These are phyloP conservation scores for Cichladusa arquata DNA, from an alignment of 2,113 vertebrate genomes.

Conservation along the genomic window DNA sequence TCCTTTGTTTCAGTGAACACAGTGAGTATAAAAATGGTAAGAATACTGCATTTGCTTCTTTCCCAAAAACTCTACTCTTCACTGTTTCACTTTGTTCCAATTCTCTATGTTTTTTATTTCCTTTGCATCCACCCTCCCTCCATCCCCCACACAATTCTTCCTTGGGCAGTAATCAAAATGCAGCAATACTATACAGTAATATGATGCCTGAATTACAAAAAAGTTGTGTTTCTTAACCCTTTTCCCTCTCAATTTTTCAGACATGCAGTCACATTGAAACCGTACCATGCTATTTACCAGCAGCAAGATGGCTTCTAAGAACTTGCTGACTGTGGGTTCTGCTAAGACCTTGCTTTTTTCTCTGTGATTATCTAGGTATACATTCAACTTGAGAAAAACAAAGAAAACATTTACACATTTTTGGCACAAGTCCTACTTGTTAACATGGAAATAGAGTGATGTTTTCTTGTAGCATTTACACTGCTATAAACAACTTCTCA, in stretches of 20 bases:
- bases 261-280: not conserved
- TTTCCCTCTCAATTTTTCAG: not conserved
- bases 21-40: not conserved
- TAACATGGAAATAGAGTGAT: not conserved
- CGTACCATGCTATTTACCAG: not conserved
- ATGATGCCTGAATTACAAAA: not conserved
- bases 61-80: not conserved
- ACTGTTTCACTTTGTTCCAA: not conserved
- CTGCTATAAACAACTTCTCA: not conserved
- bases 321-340: not conserved
- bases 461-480: not conserved
- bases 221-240: not conserved
- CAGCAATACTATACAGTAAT: not conserved
- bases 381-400: not conserved
- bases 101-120: not conserved
- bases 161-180: not conserved
- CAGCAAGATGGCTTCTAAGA: not conserved
- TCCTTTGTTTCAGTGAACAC: fast-evolving
- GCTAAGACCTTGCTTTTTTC: not conserved
- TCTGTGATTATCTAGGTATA: not conserved
- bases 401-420: not conserved
- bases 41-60: not conserved
- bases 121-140: too few species aligned
- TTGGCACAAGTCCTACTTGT: not conserved
- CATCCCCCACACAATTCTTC: not conserved